Evolutionary conservation across 1,140 invertebrate species (phyloP), one percentile per base, ranked within the genome.

Genomic region (Bombus breviceps): DNA sequence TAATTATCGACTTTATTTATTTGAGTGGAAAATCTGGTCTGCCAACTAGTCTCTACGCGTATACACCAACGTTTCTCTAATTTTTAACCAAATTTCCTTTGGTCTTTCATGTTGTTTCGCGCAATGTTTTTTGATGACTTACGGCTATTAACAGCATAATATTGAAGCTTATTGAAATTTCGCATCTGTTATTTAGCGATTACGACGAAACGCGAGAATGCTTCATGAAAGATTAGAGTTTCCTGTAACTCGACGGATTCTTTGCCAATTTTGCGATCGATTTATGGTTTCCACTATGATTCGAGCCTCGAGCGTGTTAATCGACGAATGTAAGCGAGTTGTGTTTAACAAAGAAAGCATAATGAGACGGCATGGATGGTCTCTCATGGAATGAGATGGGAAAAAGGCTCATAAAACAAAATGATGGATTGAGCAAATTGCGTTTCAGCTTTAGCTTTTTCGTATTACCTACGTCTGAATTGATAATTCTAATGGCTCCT

Each of bases 101-200:
- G 5, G 34, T 37, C 3, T 59, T 57, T 28, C 18, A 8, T 57
- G 8, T 9, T 32, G 34, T n/a, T 18, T 28, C 73, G 2, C 15
- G 10, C 8, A 18, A 9, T 57, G 25, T 43, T 43, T 64, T 64
- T 28, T 28, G 4, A n/a, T 13, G 9, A 22, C 18, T 25, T 25
- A 37, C 25, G 8, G 12, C 12, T 4, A 53, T 78, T 72, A 74
- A 62, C 39, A 25, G 47, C 37, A 9, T 2, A 9, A 25, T 57
- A 41, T 81, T 32, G 66, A 47, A 47, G 53, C 57, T 66, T 47
- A 81, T 74, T 57, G 77, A 85, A 81, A 85, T 57, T 41, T 34
- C 47, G 22, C 47, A 15, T 4, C 13, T 9, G 57, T 83, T 83
- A 83, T 1, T 3, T 3, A 6, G 15, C 10, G 64, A 39, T 84